Conservation (phyloP, 2,113 vertebrate species). For the Sphaerodactylus townsendi region DNA sequence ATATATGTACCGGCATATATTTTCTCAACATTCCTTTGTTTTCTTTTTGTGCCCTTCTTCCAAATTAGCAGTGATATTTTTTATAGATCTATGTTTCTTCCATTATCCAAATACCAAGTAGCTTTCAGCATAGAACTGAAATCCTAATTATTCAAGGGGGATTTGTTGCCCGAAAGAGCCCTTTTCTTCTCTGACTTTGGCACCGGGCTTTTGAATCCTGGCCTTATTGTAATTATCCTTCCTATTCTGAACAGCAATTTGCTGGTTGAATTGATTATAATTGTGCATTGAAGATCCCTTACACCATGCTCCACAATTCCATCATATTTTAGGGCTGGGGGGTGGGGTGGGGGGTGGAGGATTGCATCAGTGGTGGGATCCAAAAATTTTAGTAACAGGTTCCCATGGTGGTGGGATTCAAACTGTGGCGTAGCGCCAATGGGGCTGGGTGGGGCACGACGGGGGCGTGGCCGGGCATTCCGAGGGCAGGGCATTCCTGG, state of each 20-base stretch:
- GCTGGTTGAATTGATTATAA: neutral
- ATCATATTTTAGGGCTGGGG: no score
- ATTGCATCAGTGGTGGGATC: no score
- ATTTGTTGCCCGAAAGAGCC: neutral
- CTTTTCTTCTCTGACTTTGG: neutral
- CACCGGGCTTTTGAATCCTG: neutral
- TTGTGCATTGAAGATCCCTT: neutral
- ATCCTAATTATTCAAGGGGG: neutral
- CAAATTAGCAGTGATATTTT: neutral
- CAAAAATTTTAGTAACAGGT: no score
- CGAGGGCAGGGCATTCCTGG: no score
- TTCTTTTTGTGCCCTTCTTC: neutral
- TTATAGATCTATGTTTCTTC: neutral
- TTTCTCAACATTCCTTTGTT: no score
- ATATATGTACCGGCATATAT: no score
- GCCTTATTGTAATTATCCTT: neutral
- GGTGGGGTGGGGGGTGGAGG: no score
- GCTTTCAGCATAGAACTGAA: neutral
- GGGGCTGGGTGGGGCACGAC: no score
- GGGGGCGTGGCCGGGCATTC: no score
- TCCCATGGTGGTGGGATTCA: no score
- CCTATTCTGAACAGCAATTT: neutral
- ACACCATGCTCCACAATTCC: neutral
- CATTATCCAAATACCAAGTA: neutral
- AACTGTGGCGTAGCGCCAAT: no score